Base-by-base conservation (phyloP, 2,113 vertebrate species). In the Melanerpes formicivorus region DNA sequence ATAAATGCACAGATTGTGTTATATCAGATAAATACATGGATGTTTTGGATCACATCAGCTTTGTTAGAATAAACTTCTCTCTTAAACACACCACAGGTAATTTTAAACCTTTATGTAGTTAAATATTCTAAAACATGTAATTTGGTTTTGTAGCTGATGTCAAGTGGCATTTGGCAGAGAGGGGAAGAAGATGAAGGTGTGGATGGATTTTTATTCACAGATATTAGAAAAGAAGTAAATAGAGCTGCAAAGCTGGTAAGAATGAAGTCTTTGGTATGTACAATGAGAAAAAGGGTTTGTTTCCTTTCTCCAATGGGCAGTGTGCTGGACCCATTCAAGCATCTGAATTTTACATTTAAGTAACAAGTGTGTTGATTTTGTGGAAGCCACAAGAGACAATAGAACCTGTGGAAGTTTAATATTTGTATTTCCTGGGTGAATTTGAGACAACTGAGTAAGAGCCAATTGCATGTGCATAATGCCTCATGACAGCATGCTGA, bases 101-200 rank as follows among this genome's bases (percentile, higher is more conserved):
- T 60, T 79, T 84, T 62, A 85, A 80, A 65, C 78, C 40, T 71
- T 37, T 71, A 40, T 14, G 21, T 82, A 88, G n/a, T 26, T 77
- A 37, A 18, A 46, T 88, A 16, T 75, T 78, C 95, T 92, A 64
- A 92, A 91, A 63, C 90, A 82, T 55, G 62, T 80, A 34, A 72
- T 91, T 85, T 97, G 26, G 94, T 91, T 97, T 97, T 63, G 26
- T 94, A 99, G 99, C 96, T 99, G 92, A 98, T 99, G 95, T 98
- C 99, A 58, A 99, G 98, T 97, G 99, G 99, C 55, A 98, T 99
- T 93, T 99, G 98, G 97, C 99, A 99, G 95, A 98, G 98, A 63
- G 99, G 99, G 30, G 72, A 98, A 94, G 99, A 99, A 93, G 75
- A 97, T 78, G 98, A 99, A 96, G 99, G 98, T 46, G 92, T 99